Evolutionary conservation across 1,140 invertebrate species (phyloP), one percentile per base, ranked within the genome.

Genomic region (Drosophila rhopaloa): DNA sequence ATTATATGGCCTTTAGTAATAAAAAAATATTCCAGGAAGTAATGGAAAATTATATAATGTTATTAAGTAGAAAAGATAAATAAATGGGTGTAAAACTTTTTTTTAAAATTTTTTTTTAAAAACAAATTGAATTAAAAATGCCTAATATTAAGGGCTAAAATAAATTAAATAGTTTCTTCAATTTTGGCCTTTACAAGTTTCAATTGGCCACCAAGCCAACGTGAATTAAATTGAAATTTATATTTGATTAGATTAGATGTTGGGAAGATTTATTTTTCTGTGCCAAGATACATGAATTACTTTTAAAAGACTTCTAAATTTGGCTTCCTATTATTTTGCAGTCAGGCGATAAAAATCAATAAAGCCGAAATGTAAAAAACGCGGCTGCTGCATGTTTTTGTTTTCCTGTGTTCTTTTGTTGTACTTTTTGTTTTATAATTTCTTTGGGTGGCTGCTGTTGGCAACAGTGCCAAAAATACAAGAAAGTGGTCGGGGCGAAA

Each of bases 401-500:
- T 43, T 29, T 58, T 32, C 7, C 19, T 56, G 44, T 24, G 4
- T 13, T 46, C 1, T 50, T 14, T 29, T n/a, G 29, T 48, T 48
- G 48, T 14, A 44, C 27, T 16, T 47, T 46, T 53, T 53, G 50
- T 53, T 53, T n/a, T 10, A 16, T 47, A 11, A 14, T 41, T 37
- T 24, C 35, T 46, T 16, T 38, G 44, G 40, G n/a, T 10, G 27
- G 47, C 44, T 67, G 71, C 68, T 74, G 57, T 70, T 62, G 73
- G 61, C 73, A 66, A 75, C 59, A 53, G 53, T 41, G 66, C 61
- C 48, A 74, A 54, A 72, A 53, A 57, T n/a, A 66, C 11, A 66
- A 13, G 56, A 66, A 48, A 44, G 13, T 16, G 38, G 37, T n/a
- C 13, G 16, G 27, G 3, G 5, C 9, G 43, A 1, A 14, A 5